phyloP scores from a whole-genome alignment of 2,888 invertebrate species.

The Cotesia congregata region DNA sequence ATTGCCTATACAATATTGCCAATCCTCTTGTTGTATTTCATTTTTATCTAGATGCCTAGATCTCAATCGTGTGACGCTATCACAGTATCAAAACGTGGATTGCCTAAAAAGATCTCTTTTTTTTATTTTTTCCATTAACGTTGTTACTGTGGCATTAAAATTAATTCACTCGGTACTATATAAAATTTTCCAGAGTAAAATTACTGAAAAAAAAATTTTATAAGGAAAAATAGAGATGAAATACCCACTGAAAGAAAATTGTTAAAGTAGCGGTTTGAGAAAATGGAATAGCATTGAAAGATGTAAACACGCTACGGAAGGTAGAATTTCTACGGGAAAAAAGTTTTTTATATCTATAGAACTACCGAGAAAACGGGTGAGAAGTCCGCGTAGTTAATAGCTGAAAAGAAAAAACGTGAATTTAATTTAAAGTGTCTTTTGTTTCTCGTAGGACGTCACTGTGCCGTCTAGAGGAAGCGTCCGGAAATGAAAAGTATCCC shows the following conservation, averaged over 20 bases:
- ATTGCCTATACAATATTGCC: conserved; percentile 21
- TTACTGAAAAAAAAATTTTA: not conserved
- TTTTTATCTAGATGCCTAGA: not conserved
- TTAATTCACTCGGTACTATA: not conserved
- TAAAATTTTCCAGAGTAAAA: not conserved
- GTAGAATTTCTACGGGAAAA: not conserved
- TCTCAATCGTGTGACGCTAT: conserved; percentile 12
- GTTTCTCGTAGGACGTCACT: not conserved
- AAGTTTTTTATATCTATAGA: not conserved
- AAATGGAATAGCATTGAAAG: not conserved
- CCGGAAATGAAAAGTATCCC: not conserved
- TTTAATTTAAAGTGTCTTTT: conserved; percentile 1
- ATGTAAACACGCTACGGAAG: not conserved
- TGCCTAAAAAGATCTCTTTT: not conserved
- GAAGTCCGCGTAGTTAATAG: not conserved
- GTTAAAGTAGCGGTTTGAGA: not conserved
- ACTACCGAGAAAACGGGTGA: not conserved
- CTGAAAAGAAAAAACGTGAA: not conserved
- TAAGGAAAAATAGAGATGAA: not conserved
- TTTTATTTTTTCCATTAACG: not conserved
- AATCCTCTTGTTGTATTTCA: not conserved
- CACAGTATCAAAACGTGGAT: not conserved
- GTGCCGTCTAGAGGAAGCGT: not conserved
- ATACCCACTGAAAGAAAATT: not conserved
- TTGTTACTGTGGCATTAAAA: not conserved